Evolutionary conservation across 2,113 vertebrate species (phyloP).

Genomic region (Elachura formosa): DNA sequence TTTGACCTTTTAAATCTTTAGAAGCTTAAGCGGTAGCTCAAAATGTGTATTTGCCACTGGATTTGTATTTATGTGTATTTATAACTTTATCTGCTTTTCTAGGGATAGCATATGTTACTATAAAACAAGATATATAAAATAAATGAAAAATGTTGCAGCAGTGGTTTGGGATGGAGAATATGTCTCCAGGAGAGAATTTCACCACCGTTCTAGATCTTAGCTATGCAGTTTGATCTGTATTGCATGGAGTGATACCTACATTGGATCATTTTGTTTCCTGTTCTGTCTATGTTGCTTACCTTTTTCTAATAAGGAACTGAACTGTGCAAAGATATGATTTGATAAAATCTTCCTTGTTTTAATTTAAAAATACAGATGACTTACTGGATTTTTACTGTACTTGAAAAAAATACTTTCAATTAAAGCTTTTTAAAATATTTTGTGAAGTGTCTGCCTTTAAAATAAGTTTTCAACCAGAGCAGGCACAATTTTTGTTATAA

Average conservation of each 20-base stretch:
- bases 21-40: not conserved
- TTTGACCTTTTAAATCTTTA: not conserved
- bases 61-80: not conserved
- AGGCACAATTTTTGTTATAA: not conserved
- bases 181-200: not conserved
- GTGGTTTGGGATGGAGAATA: not conserved
- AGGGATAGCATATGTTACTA: not conserved
- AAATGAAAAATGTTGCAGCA: not conserved
- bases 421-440: not conserved
- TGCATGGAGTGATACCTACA: accelerated
- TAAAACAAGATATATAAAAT: not conserved
- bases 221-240: not conserved
- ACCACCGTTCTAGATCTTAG: not conserved
- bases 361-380: not conserved
- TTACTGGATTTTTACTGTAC: not conserved
- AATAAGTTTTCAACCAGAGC: not conserved
- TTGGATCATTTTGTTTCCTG: not conserved
- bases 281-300: not conserved
- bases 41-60: not conserved
- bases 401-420: not conserved
- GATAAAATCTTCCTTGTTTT: not conserved
- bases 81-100: not conserved
- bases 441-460: not conserved
- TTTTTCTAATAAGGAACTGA: not conserved
- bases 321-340: not conserved